Percentiles rank a stretch among this genome's conserved stretches.
These are phyloP conservation scores for Acropternis orthonyx DNA, from an alignment of 2,797 vertebrate species.

Conservation along the genomic window DNA sequence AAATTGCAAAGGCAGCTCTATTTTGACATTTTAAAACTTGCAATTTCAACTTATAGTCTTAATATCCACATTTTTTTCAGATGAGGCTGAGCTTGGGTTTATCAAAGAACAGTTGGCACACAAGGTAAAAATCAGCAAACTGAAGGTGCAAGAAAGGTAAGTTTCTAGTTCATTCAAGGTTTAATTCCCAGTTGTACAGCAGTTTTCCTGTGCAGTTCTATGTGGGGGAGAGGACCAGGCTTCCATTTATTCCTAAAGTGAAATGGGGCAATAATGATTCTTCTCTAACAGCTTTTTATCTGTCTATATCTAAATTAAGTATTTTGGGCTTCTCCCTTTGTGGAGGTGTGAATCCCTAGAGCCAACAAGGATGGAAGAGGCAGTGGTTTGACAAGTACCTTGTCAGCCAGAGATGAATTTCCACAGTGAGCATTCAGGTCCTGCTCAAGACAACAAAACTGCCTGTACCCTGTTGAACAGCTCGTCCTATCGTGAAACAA, in stretches of 20 bases:
- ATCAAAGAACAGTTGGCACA: not conserved
- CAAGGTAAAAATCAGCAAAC: not conserved
- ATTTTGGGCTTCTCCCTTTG: not conserved
- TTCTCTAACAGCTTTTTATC: not conserved
- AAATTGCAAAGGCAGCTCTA: not conserved
- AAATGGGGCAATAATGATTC: not conserved
- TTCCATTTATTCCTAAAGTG: not conserved
- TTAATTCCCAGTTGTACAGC: not conserved
- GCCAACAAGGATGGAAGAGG: not conserved
- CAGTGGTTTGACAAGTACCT: not conserved
- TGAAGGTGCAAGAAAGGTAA: not conserved
- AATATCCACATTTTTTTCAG: not conserved
- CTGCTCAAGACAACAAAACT: not conserved
- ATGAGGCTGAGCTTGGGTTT: not conserved
- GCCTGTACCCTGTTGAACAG: not conserved
- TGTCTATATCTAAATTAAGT: not conserved
- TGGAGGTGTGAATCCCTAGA: not conserved
- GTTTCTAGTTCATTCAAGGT: not conserved
- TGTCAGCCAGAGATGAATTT: not conserved
- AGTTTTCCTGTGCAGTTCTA: not conserved
- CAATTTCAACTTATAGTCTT: not conserved
- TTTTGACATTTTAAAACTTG: not conserved
- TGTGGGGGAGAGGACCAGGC: fast-evolving
- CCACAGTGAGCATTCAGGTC: not conserved
- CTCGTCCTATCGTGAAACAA: fast-evolving